Conservation (phyloP, 2,797 vertebrate genomes). For the Glyptemys insculpta region DNA sequence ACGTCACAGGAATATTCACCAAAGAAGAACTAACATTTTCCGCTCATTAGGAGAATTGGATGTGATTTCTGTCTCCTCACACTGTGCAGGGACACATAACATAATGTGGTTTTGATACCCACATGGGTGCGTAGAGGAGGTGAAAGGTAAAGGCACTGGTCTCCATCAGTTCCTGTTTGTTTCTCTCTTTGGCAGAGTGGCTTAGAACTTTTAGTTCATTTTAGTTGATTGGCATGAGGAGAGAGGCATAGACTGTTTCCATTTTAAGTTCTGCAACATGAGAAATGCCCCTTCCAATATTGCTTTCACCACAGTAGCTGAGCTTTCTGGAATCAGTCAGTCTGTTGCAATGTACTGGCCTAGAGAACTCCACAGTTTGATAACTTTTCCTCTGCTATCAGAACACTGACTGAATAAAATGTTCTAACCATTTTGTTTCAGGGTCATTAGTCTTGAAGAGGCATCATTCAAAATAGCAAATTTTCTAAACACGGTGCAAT, state of each 20-base stretch:
- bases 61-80: neutral
- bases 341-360: neutral
- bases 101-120: neutral
- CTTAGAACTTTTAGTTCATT: neutral
- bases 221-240: constrained; percentile 20
- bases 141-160: neutral
- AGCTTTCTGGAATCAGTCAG: constrained; percentile 11
- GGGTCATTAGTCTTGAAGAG: constrained; percentile 14
- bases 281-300: neutral
- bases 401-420: neutral
- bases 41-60: neutral
- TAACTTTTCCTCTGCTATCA: neutral
- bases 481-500: neutral
- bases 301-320: constrained; percentile 6
- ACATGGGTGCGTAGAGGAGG: neutral
- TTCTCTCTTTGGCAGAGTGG: constrained; percentile 22
- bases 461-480: constrained; percentile 13
- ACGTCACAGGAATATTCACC: neutral
- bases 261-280: constrained; percentile 31
- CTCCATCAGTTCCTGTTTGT: constrained; percentile 36
- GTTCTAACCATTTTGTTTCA: constrained; percentile 14
- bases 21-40: neutral
- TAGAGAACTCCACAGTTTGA: neutral
- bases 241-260: constrained; percentile 33
- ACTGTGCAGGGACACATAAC: neutral